Evolutionary conservation across 2,797 vertebrate genomes (phyloP).

Genomic region (Eurystomus glaucurus): DNA sequence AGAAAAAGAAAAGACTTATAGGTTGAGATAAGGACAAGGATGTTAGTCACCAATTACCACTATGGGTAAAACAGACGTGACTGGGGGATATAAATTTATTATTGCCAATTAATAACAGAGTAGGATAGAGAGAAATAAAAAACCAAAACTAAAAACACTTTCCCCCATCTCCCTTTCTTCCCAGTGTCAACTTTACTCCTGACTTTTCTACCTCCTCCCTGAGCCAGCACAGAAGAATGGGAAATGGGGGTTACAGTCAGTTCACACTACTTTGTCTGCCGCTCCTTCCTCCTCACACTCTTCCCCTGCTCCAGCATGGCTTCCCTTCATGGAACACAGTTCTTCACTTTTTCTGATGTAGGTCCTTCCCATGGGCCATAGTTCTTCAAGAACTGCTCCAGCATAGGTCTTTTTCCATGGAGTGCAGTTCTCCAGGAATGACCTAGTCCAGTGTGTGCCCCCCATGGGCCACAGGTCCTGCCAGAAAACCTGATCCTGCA

Average conservation of each 20-base stretch:
- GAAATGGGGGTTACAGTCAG: background rate
- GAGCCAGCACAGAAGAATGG: rapidly evolving
- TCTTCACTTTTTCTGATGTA: background rate
- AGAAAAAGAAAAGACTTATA: background rate
- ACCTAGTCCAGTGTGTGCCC: background rate
- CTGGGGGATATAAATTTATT: background rate
- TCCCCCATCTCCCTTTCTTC: background rate
- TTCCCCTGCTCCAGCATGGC: background rate
- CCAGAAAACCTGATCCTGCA: background rate
- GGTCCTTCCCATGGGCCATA: background rate
- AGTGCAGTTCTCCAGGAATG: background rate
- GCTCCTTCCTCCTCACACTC: background rate
- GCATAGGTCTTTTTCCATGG: background rate
- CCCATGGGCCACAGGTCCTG: background rate
- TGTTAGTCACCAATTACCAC: background rate
- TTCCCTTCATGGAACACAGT: background rate
- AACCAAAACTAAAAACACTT: background rate
- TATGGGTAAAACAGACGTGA: background rate
- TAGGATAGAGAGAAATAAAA: background rate
- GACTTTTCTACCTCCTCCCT: background rate
- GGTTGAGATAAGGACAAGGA: background rate
- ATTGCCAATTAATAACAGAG: background rate
- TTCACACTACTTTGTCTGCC: background rate
- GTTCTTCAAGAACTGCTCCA: background rate
- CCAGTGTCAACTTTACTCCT: background rate